phyloP scores from a whole-genome alignment of 2,113 vertebrate genomes.

The Lota lota region DNA sequence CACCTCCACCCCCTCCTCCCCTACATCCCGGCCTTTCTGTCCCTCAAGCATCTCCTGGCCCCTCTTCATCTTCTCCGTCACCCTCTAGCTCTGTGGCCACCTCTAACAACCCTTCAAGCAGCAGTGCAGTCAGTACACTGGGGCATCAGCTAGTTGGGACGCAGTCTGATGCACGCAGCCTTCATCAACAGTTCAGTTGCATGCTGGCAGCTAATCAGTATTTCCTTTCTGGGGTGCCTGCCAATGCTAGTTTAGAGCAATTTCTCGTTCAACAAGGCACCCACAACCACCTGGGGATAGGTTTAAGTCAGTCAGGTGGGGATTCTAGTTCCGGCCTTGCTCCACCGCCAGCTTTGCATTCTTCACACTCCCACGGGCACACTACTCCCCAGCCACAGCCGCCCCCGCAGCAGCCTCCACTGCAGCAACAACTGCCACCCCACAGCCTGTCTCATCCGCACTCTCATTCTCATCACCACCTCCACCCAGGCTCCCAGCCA shows the following conservation, averaged over 20 bases:
- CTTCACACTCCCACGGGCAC: conserved; percentile 74
- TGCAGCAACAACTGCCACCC: conserved; percentile 74
- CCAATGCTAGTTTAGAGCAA: conserved; percentile 79
- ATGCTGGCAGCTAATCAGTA: conserved; percentile 83
- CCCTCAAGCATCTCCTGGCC: conserved; percentile 75
- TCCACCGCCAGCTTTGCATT: conserved; percentile 76
- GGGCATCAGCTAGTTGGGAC: conserved; percentile 77
- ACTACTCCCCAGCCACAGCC: conserved; percentile 67
- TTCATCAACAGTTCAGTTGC: conserved; percentile 82
- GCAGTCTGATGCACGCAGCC: conserved; percentile 78
- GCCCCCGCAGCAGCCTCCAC: conserved; percentile 63
- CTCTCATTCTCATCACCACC: conserved; percentile 75
- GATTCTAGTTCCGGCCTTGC: conserved; percentile 72
- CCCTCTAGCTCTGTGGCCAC: conserved; percentile 75
- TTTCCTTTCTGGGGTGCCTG: conserved; percentile 78
- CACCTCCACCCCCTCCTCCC: conserved; percentile 78
- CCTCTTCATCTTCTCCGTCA: conserved; percentile 76
- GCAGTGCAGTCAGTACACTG: conserved; percentile 77
- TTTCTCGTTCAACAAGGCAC: conserved; percentile 80
- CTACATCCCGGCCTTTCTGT: conserved; percentile 77
- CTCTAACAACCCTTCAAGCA: conserved; percentile 75
- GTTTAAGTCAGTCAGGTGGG: conserved; percentile 69
- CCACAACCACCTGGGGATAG: conserved; percentile 77
- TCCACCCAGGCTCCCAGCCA: conserved; percentile 72
- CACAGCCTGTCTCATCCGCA: conserved; percentile 74